Evolutionary conservation across 2,888 invertebrate genomes (phyloP), one percentile per base, ranked within the genome.

Genomic region (Plebejus melissa): DNA sequence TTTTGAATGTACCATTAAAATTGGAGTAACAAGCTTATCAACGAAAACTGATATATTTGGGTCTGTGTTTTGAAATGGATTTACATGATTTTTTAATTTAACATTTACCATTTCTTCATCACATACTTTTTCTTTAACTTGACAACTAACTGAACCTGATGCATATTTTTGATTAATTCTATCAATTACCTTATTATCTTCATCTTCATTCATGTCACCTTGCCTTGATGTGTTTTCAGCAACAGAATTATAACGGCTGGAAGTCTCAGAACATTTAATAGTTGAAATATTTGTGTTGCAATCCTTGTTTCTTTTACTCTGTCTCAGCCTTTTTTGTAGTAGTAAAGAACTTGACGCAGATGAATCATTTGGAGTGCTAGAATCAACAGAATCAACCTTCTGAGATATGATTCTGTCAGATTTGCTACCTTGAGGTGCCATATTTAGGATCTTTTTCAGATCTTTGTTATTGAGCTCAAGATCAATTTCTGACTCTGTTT

Each of bases 1-100:
- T 80, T 90, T 93, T 1, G 88, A 85, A 80, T 94, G 94, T 0
- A 93, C 90, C 87, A 94, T 87, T 16, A 94, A 76, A 2, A 90
- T 82, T 0, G 93, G 91, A 13, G 83, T 85, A 0, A 90, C 83
- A 7, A 93, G 79, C 78, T 90, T 91, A 38, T 93, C 91, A n/a
- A 92, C 89, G 77, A 93, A 93, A 7, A 87, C 85, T 0, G 92
- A 91, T 65, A 88, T 82, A 28, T 81, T 85, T 1, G 85, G 81
- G 50, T 90, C 90, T 16, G 89, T 74, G 77, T 91, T 91, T 81
- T 84, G 88, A 76, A 88, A 91, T 0, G 91, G 91, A 79, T 93
- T 92, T 0, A 88, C 90, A 78, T 89, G 81, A 69, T 80, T 82
- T 79, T 82, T 81, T 9, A 74, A 28, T 74, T 76, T 65, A 74